These are phyloP conservation scores for Neoitamus cyanurus DNA, from an alignment of 2,888 invertebrate species.

Conservation along the genomic window DNA sequence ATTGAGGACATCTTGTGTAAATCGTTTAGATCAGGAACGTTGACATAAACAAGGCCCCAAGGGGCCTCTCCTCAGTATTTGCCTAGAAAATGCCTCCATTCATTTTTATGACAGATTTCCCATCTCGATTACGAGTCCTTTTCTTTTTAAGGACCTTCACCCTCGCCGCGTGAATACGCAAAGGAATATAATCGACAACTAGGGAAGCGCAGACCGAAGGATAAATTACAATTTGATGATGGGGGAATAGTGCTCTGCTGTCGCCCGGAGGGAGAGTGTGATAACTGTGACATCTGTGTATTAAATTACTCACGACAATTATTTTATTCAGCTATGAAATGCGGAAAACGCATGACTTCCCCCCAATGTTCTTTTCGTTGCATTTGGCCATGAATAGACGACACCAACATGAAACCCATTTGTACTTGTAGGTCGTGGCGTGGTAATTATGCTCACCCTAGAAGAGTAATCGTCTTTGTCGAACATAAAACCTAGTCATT, in stretches of 20 bases:
- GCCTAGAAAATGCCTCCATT: constrained; percentile 48
- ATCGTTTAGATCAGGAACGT: constrained; percentile 54
- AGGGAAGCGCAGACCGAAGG: constrained; percentile 36
- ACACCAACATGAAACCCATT: background rate
- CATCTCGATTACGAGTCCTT: constrained; percentile 59
- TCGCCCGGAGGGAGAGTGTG: constrained; percentile 58
- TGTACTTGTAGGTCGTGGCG: background rate
- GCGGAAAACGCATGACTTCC: background rate
- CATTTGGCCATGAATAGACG: background rate
- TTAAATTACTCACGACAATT: constrained; percentile 62
- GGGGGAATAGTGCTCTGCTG: constrained; percentile 63
- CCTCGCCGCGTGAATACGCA: background rate
- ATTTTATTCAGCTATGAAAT: constrained; percentile 24
- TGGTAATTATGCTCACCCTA: too few species aligned
- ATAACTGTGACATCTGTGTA: constrained; percentile 67
- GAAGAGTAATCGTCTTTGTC: too few species aligned
- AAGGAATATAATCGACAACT: constrained; percentile 38
- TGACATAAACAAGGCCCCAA: constrained; percentile 67
- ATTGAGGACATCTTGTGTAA: constrained; percentile 51
- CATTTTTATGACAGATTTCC: constrained; percentile 65
- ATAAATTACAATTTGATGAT: constrained; percentile 65
- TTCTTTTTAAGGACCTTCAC: constrained; percentile 49
- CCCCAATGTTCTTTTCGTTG: background rate
- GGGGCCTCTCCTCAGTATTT: constrained; percentile 61
- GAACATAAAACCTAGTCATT: too few species aligned